Evolutionary conservation across 2,888 invertebrate species (phyloP), one percentile per base, ranked within the genome.

Genomic region (Notodonta ziczac): DNA sequence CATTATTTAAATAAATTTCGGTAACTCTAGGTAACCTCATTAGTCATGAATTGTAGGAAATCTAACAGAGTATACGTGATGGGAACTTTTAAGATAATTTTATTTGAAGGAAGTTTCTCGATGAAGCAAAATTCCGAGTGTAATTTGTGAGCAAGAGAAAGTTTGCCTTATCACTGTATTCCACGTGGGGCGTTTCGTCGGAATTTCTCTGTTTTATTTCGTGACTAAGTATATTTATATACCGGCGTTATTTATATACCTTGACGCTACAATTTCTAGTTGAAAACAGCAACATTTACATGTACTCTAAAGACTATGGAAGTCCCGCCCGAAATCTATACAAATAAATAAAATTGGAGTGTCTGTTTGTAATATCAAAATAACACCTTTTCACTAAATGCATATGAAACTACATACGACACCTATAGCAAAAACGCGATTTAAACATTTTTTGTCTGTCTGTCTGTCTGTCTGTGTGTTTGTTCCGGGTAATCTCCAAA

Each of bases 121-220:
- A 91, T 91, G 89, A 89, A 87, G 84, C 84, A 56, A 86, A 91
- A 90, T 89, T 90, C 89, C 83, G 87, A 83, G 86, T 85, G 87
- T 91, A 91, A 93, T 93, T 93, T 91, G 89, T 84, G 86, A 90
- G 86, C 83, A 83, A 82, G 88, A 82, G 84, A 88, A 91, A 93
- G 86, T 92, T 85, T 76, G 84, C 83, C 89, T 92, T 93, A 93
- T 92, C 92, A 90, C 85, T 78, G 85, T 87, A 91, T 90, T 92
- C 87, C 91, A 91, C 91, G 90, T 91, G 88, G 90, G 89, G 86
- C 90, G 87, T 90, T 92, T 89, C 87, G 89, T 86, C 82, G 83
- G 39, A 84, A 87, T 87, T 87, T 83, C 83, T 84, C 84, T 83
- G 89, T 89, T 88, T 88, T 85, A 85, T 88, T 86, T 82, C 79